Conservation (phyloP, 2,888 invertebrate species). For the Lasioglossum figueresi region DNA sequence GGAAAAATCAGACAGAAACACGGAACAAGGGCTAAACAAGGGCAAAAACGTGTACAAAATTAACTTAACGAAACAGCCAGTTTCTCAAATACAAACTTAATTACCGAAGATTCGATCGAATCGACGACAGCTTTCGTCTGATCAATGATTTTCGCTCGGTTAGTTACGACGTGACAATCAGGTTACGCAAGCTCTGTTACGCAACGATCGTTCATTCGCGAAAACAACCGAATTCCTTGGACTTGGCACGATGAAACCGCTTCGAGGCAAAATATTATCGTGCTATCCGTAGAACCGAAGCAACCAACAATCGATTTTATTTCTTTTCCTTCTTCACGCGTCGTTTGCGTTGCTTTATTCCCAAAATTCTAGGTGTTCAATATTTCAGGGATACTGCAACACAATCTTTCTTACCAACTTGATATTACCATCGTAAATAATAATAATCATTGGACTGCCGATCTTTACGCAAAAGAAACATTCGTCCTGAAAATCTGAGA, state of each 20-base stretch:
- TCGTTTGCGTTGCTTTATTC: neutral
- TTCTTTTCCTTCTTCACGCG: neutral
- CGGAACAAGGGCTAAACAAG: neutral
- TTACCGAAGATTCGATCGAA: neutral
- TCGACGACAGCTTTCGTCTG: neutral
- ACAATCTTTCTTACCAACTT: too few relatives aligned
- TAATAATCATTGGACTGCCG: too few relatives aligned
- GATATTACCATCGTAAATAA: too few relatives aligned
- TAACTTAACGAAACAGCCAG: neutral
- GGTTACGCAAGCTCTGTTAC: slow-evolving; percentile 51
- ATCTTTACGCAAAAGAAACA: too few relatives aligned
- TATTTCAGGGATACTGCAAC: neutral
- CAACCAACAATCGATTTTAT: slow-evolving; percentile 8
- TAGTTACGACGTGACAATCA: slow-evolving; percentile 39
- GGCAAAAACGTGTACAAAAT: neutral
- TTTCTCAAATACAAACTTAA: neutral
- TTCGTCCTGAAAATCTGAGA: too few relatives aligned
- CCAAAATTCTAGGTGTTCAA: neutral
- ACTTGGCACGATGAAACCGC: slow-evolving; percentile 55
- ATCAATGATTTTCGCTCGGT: slow-evolving; percentile 10
- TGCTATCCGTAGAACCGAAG: slow-evolving; percentile 16
- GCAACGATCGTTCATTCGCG: slow-evolving; percentile 43
- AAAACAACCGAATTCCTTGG: slow-evolving; percentile 52
- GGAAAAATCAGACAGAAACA: neutral
- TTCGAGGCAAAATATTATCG: slow-evolving; percentile 48